Base-by-base conservation (phyloP, 2,113 vertebrate species). In the Mormyrus lacerda region DNA sequence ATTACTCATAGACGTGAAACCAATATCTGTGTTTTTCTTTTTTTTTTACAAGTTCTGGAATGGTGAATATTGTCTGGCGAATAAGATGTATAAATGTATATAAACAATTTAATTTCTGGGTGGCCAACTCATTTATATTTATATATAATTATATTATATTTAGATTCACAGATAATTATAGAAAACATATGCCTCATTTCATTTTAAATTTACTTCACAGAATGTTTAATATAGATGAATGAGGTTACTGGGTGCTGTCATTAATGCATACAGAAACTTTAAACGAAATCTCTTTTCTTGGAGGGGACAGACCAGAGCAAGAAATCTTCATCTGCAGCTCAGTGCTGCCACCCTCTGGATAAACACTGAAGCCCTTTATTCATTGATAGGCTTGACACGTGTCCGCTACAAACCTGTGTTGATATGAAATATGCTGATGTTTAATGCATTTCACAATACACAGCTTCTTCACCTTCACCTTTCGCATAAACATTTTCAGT, bases 281-380 rank as follows among this genome's bases (percentile, higher is more conserved):
- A 76, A 76, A 39, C 13, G 79, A 83, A 42, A 45, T 47, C 79
- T 83, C 42, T 24, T 47, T 42, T 45, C 42, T 47, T 45, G 15
- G 9, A 5, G 11, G 17, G 10, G 17, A 47, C 45, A 19, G 45
- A n/a, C 21, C 82, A 11, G 24, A 45, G 21, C 79, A 21, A 83
- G 45, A 83, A 51, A 24, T n/a, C 2, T 82, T 87, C 47, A 42
- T 79, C 87, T 61, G 19, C 39, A 58, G 50, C 13, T 58, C 88
- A 88, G 27, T 91, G 88, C 93, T 93, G 91, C 92, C 94, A 89
- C 89, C 93, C 91, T 61, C 91, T 94, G 95, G 93, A n/a, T 4
- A 27, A 35, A 86, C 47, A 19, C 4, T 19, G 73, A 35, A 42
- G 2, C 73, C 35, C 3, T 42, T 79, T 7, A 39, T 39, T 76